Evolutionary conservation across 2,888 invertebrate genomes (phyloP).

Genomic region (Azorinus chamasolen): DNA sequence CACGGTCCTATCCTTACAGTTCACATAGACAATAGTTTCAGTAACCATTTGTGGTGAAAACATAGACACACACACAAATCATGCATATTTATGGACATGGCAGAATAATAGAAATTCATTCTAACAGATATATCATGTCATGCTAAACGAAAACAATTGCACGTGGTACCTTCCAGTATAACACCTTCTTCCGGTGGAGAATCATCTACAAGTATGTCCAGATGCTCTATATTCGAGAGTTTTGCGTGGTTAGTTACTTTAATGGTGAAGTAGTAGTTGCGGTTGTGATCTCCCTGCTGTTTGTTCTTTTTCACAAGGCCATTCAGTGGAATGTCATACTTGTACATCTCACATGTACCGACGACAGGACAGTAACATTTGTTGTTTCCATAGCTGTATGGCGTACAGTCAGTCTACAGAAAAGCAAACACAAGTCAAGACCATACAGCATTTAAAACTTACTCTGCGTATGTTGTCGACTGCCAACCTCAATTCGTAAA

Average conservation of each 20-base stretch:
- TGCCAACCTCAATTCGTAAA: no score
- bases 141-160: no score
- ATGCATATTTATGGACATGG: no score
- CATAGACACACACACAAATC: no score
- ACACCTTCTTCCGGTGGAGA: constrained; percentile 48
- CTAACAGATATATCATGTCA: no score
- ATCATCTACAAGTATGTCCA: constrained; percentile 54
- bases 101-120: no score
- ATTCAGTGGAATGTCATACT: constrained; percentile 48
- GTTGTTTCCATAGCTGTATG: not conserved
- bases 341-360: constrained; percentile 58
- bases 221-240: constrained; percentile 50
- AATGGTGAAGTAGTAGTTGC: constrained; percentile 67
- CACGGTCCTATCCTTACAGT: no score
- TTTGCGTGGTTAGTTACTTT: constrained; percentile 64
- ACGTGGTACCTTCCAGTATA: constrained; percentile 53
- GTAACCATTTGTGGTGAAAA: no score
- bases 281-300: constrained; percentile 67
- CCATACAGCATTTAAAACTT: no score
- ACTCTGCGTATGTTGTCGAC: no score
- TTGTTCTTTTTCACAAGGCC: constrained; percentile 40
- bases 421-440: no score
- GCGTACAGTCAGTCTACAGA: not conserved
- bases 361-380: constrained; percentile 66
- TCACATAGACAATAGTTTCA: no score